Evolutionary conservation across 2,113 vertebrate genomes (phyloP).

Genomic region (Xyliphius kryptos): DNA sequence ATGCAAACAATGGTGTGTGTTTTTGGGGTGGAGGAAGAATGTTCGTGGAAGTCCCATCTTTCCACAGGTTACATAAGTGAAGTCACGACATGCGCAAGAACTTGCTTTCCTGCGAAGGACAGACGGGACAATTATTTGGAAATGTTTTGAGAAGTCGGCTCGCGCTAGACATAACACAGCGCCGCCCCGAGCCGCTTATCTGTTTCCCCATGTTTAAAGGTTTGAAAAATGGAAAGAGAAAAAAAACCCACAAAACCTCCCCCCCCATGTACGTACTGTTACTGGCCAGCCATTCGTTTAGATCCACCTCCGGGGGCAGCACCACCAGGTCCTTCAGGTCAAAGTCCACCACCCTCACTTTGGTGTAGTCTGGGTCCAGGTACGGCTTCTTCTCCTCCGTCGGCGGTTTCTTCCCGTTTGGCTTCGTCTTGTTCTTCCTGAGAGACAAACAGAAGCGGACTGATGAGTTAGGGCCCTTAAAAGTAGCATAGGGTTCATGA

Average conservation of each 20-base stretch:
- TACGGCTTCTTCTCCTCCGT: slow-evolving; percentile 93
- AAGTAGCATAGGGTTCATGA: no score
- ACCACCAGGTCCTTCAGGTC: slow-evolving; percentile 93
- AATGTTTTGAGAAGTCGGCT: slow-evolving; percentile 17
- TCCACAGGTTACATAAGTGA: slow-evolving; percentile 23
- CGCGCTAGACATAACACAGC: slow-evolving; percentile 27
- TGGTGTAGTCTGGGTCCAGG: slow-evolving; percentile 89
- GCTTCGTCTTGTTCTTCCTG: slow-evolving; percentile 98
- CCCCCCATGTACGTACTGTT: slow-evolving; percentile 74
- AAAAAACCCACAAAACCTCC: no score
- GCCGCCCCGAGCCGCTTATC: neutral
- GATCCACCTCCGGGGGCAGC: slow-evolving; percentile 93
- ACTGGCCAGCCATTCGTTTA: slow-evolving; percentile 98
- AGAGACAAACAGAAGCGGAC: slow-evolving; percentile 2
- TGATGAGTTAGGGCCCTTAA: slow-evolving; percentile 3
- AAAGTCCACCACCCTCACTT: slow-evolving; percentile 87
- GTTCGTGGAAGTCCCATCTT: slow-evolving; percentile 19
- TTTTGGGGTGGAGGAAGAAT: slow-evolving; percentile 25
- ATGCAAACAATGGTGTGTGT: slow-evolving; percentile 33
- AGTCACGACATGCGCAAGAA: slow-evolving; percentile 2
- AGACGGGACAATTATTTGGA: slow-evolving; percentile 1
- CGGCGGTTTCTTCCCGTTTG: slow-evolving; percentile 92
- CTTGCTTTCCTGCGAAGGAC: slow-evolving; percentile 12
- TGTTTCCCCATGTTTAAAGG: neutral
- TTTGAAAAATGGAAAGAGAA: no score